Base-by-base conservation (phyloP, 2,797 vertebrate species). In the Tokudaia tokunoshimensis region DNA sequence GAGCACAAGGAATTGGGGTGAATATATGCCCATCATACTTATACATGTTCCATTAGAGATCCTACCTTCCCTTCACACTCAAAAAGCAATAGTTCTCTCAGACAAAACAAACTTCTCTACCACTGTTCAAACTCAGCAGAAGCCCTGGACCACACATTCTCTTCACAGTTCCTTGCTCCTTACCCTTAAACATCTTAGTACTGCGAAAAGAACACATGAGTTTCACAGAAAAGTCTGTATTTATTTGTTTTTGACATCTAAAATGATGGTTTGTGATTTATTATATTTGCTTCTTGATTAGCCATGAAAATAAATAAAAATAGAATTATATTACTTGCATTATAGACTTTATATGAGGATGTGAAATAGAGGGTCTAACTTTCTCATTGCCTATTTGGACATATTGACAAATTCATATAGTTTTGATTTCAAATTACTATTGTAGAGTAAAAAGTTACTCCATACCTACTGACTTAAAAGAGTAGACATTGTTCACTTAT, bases 221-320 rank as follows among this genome's bases (percentile, higher is more conserved):
- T 63, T 79, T 74, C 34, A 78, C 47, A 37, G 57, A 4, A 24
- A 81, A 93, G 4, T 19, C 14, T 93, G 6, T 13, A 34, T 37
- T 72, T 92, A 24, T 65, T 44, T 50, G 57, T 92, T 78, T 81
- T 78, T 95, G 79, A 57, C 19, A 88, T 59, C 29, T 37, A 22
- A 90, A 92, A 20, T 74, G 29, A 80, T 61, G 37, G 31, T 31
- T 63, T 31, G 19, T 63, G 59, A 34, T 2, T 81, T 9, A 44
- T 24, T 41, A 19, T 72, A 41, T 41, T 14, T 92, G 22, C 63
- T 8, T 31, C 26, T 88, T 63, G 12, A 63, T 88, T 52, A 70
- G 3, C 9, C 3, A 50, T 31, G 44, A 52, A 4, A 31, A 75
- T 90, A 95, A 79, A 37, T 82, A 12, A 29, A 14, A 95, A 63